Percentiles rank a stretch among this genome's conserved stretches.
Evolutionary conservation across 2,113 vertebrate genomes (phyloP).

Genomic region (Syngnathus typhle): DNA sequence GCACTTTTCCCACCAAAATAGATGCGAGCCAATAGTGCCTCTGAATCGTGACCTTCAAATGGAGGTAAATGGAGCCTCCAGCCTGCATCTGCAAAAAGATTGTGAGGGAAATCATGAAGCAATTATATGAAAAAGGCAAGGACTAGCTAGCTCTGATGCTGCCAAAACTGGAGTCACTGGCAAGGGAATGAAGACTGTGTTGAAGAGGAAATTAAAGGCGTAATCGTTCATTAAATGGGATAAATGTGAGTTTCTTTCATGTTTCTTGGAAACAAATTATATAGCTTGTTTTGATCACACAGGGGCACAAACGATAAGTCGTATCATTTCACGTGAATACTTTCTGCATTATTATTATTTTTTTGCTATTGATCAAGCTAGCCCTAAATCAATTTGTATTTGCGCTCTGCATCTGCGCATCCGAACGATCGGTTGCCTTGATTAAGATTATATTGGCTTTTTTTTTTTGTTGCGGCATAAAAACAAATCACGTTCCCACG

Average conservation of each 20-base stretch:
- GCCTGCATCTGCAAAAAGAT: constrained; percentile 39
- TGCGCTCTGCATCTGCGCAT: constrained; percentile 41
- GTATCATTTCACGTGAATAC: constrained; percentile 27
- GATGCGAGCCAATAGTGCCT: constrained; percentile 43
- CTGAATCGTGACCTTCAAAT: constrained; percentile 51
- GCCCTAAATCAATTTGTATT: constrained; percentile 44
- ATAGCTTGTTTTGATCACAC: background rate
- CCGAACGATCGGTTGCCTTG: constrained; percentile 39
- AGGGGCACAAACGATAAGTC: background rate
- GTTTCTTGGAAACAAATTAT: constrained; percentile 24
- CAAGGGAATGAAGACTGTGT: constrained; percentile 33
- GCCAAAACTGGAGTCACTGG: constrained; percentile 50
- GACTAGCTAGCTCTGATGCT: constrained; percentile 37
- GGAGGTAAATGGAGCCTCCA: constrained; percentile 4
- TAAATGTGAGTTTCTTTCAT: constrained; percentile 10
- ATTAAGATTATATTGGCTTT: constrained; percentile 36
- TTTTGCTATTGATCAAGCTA: constrained; percentile 41
- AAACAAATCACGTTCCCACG: constrained; percentile 42
- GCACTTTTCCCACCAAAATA: constrained; percentile 31
- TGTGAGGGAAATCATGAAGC: constrained; percentile 40
- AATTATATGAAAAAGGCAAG: constrained; percentile 35
- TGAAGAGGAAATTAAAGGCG: constrained; percentile 28
- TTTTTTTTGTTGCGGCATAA: constrained; percentile 31
- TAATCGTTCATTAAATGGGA: background rate
- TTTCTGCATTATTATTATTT: constrained; percentile 48